Conservation (phyloP, 2,797 vertebrate genomes). For the Florisuga fusca region DNA sequence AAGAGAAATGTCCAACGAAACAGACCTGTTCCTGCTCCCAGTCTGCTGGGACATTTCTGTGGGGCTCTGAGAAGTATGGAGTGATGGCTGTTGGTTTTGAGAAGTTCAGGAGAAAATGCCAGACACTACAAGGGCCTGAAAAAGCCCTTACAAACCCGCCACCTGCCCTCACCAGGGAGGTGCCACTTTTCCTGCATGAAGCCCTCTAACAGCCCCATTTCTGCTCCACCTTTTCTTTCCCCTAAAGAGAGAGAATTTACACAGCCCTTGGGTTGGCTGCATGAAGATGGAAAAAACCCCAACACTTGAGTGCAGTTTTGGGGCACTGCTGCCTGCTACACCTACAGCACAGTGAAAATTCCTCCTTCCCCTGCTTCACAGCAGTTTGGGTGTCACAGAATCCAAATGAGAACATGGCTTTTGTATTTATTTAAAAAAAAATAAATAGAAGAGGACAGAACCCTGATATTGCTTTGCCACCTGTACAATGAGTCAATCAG, state of each 20-base stretch:
- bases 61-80: not conserved
- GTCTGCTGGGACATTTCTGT: not conserved
- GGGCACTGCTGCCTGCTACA: not conserved
- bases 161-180: conserved; percentile 36
- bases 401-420: not conserved
- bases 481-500: accelerated
- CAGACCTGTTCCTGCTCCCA: conserved; percentile 70
- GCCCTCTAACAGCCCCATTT: not conserved
- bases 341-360: not conserved
- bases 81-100: conserved; percentile 74
- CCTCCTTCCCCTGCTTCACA: not conserved
- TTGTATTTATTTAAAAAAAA: accelerated
- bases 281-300: not conserved
- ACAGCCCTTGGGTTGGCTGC: too few species aligned
- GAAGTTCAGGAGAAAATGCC: conserved; percentile 40
- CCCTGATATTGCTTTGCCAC: not conserved
- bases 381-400: not conserved
- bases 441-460: not conserved
- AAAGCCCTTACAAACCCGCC: not conserved
- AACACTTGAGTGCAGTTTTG: not conserved
- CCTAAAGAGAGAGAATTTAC: not conserved
- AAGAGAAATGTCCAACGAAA: not conserved
- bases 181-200: not conserved
- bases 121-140: conserved; percentile 55
- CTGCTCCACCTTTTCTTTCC: not conserved